These are phyloP conservation scores for Regulus satrapa DNA, from an alignment of 2,113 vertebrate species.

Conservation along the genomic window DNA sequence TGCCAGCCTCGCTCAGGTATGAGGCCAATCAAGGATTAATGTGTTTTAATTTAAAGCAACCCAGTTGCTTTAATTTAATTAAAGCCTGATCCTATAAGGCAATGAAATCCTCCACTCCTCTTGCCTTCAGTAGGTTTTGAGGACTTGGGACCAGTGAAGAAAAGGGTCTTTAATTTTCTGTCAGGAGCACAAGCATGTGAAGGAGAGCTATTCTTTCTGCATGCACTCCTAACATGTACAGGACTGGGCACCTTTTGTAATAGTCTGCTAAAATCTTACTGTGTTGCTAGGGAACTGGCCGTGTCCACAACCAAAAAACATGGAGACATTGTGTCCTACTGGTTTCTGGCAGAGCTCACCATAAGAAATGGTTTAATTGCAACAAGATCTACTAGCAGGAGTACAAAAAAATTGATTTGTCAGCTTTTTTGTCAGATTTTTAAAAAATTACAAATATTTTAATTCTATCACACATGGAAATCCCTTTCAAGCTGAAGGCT, in stretches of 20 bases:
- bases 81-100: neutral
- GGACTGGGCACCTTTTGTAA: constrained; percentile 18
- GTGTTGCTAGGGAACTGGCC: neutral
- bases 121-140: neutral
- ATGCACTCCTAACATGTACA: neutral
- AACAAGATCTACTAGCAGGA: neutral
- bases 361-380: neutral
- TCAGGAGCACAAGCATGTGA: accelerated
- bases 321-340: neutral
- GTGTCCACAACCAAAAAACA: neutral
- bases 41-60: neutral
- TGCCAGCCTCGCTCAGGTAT: neutral
- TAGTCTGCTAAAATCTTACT: neutral
- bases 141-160: neutral
- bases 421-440: neutral
- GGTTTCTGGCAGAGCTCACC: constrained; percentile 5
- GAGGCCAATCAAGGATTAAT: neutral
- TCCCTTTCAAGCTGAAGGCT: neutral
- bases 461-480: constrained; percentile 13
- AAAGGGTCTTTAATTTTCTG: neutral
- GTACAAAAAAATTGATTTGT: neutral
- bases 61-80: neutral
- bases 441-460: neutral
- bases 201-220: neutral
- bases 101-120: neutral